Percentiles rank a stretch among this genome's conserved stretches.
Evolutionary conservation across 2,888 invertebrate species (phyloP).

Genomic region (Melipona beecheii): DNA sequence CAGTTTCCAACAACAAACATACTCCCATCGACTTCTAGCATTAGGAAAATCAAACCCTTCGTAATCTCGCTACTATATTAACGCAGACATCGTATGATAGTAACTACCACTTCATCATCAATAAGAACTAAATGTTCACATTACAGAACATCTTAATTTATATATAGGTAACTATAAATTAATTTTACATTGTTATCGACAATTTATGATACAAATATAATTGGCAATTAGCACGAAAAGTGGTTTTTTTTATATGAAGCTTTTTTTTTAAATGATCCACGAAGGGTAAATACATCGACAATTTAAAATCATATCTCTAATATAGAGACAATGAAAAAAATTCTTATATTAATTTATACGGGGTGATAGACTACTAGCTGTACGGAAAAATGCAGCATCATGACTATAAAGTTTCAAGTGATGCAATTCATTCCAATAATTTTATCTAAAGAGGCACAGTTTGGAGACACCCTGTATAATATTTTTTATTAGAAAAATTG

Average conservation of each 20-base stretch:
- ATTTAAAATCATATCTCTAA: slow-evolving; percentile 71
- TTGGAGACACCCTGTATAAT: slow-evolving; percentile 39
- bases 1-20: slow-evolving; percentile 53
- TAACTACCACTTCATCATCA: slow-evolving; percentile 1
- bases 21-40: slow-evolving; percentile 35
- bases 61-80: slow-evolving; percentile 30
- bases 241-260: slow-evolving; percentile 6
- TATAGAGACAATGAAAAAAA: slow-evolving; percentile 74
- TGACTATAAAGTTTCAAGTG: slow-evolving; percentile 5
- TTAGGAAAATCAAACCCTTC: slow-evolving; percentile 48
- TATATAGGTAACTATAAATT: slow-evolving; percentile 5
- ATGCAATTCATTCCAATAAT: slow-evolving; percentile 21
- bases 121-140: slow-evolving; percentile 20
- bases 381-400: slow-evolving; percentile 35
- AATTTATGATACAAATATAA: slow-evolving; percentile 19
- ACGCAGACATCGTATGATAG: slow-evolving; percentile 22
- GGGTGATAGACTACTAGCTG: slow-evolving; percentile 13
- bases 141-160: slow-evolving; percentile 4
- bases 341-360: slow-evolving; percentile 40
- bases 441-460: slow-evolving; percentile 20
- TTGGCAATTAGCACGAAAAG: slow-evolving; percentile 5
- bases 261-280: slow-evolving; percentile 11
- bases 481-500: slow-evolving; percentile 38
- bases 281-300: slow-evolving; percentile 43
- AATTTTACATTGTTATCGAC: background rate